These are phyloP conservation scores for Rhagoletis zephyria DNA, from an alignment of 1,140 invertebrate genomes.

Conservation along the genomic window DNA sequence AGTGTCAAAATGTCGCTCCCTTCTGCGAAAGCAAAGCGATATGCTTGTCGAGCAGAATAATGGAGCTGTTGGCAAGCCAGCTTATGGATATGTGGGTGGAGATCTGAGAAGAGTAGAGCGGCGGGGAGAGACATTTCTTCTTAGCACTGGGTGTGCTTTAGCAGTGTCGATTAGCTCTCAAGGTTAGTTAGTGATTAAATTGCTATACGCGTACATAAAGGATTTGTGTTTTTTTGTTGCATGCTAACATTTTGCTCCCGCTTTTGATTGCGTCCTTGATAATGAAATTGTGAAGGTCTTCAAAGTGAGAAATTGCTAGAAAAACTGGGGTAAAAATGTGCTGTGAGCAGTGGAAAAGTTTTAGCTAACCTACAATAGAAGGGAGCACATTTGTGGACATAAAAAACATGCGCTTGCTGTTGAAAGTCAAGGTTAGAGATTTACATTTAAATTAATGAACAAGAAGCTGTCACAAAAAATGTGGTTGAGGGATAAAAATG, in stretches of 20 bases:
- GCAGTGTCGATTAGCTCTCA: constrained; percentile 42
- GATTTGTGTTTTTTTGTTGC: background rate
- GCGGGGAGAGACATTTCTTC: no score
- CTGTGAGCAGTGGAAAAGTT: constrained; percentile 8
- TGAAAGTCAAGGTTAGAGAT: constrained; percentile 46
- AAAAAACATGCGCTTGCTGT: background rate
- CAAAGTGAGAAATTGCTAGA: constrained; percentile 8
- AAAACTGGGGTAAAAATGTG: constrained; percentile 46
- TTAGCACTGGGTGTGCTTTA: background rate
- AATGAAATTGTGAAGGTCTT: constrained; percentile 45
- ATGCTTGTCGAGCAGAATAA: background rate
- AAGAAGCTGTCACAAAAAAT: constrained; percentile 20
- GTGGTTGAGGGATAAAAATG: constrained; percentile 21
- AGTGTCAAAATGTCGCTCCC: constrained; percentile 49
- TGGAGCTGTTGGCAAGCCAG: constrained; percentile 19
- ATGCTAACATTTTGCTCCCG: constrained; percentile 29
- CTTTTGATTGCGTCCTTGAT: constrained; percentile 52
- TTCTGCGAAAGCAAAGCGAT: background rate
- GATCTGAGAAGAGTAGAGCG: no score
- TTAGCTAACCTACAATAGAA: background rate
- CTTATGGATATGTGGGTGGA: background rate
- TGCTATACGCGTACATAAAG: background rate
- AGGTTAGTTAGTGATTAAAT: constrained; percentile 42
- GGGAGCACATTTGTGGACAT: background rate
- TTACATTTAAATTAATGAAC: constrained; percentile 44